Conservation (phyloP, 1,140 invertebrate genomes). For the Philopotamus ludificatus region DNA sequence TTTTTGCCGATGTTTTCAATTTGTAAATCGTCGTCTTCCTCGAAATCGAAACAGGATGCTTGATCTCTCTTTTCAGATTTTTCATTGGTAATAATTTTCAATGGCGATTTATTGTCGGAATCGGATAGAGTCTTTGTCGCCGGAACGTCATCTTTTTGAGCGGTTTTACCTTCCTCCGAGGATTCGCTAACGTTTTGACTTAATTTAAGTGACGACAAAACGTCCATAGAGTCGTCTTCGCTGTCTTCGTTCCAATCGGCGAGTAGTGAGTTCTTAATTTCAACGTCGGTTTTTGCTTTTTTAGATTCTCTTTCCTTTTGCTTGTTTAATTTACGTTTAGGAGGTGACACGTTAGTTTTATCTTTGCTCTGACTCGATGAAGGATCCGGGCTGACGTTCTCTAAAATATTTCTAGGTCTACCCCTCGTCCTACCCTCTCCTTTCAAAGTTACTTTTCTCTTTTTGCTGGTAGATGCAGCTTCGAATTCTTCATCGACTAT, state of each 20-base stretch:
- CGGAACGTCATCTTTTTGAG: slow-evolving; percentile 46
- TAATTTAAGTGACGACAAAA: slow-evolving; percentile 41
- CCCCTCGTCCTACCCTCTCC: neutral
- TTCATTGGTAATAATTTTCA: slow-evolving; percentile 3
- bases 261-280: slow-evolving; percentile 55
- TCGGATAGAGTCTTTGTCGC: slow-evolving; percentile 7
- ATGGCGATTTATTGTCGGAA: slow-evolving; percentile 28
- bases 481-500: slow-evolving; percentile 31
- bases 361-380: slow-evolving; percentile 12
- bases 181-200: slow-evolving; percentile 44
- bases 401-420: neutral
- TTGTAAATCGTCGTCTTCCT: slow-evolving; percentile 57
- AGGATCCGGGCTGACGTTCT: neutral
- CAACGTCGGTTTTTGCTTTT: slow-evolving; percentile 52
- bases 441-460: slow-evolving; percentile 2
- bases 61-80: slow-evolving; percentile 27
- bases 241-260: slow-evolving; percentile 55
- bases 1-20: slow-evolving; percentile 54
- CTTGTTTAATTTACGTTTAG: slow-evolving; percentile 21
- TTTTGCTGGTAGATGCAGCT: neutral
- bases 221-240: slow-evolving; percentile 45
- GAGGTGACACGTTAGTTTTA: neutral
- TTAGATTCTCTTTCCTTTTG: slow-evolving; percentile 44
- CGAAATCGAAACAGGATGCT: slow-evolving; percentile 56
- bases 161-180: slow-evolving; percentile 26